Evolutionary conservation across 2,888 invertebrate species (phyloP), one percentile per base, ranked within the genome.

Genomic region (Amiota communis): DNA sequence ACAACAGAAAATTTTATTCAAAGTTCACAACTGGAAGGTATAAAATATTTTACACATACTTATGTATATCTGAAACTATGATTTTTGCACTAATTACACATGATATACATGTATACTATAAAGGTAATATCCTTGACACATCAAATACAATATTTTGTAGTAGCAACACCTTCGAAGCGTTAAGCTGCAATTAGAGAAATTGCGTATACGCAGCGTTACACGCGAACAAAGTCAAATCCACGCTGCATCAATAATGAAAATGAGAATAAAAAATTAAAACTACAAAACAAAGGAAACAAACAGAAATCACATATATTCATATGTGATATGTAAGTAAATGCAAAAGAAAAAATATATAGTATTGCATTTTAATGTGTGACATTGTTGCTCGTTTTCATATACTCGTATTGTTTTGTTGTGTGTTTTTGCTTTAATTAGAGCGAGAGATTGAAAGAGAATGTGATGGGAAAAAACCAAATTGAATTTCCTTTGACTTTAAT

Each of bases 141-240:
- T 70, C 72, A 75, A 72, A 70, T 70, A 70, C 72, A 59, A 36
- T 36, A 36, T 36, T n/a, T n/a, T 36, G 36, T 36, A 36, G 6
- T 36, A 4, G 36, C 61, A 20, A 23, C 23, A 61, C 61, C 23
- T 63, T 46, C 23, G 23, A 63, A 63, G 63, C 63, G 8, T 63
- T n/a, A 63, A 63, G 36, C 46, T 17, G 63, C 63, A 63, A 46
- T 63, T 47, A 65, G 15, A 10, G 49, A 48, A 48, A 65, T 65
- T 65, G 48, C 65, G 49, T 65, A 49, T 65, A 47, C 65, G 65
- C 65, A 15, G 49, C 65, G 48, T 6, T 65, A 49, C 49, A 17
- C 17, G 17, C 8, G 20, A 15, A 17, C 59, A 59, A 59, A 53
- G 53, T 15, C 53, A 53, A 53, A 53, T n/a, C 6, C 13, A 53